A percentile compares a stretch with the other conserved stretches of the same genome.
Evolutionary conservation across 2,113 vertebrate species (phyloP).

Genomic region (Pygoscelis antarcticus): DNA sequence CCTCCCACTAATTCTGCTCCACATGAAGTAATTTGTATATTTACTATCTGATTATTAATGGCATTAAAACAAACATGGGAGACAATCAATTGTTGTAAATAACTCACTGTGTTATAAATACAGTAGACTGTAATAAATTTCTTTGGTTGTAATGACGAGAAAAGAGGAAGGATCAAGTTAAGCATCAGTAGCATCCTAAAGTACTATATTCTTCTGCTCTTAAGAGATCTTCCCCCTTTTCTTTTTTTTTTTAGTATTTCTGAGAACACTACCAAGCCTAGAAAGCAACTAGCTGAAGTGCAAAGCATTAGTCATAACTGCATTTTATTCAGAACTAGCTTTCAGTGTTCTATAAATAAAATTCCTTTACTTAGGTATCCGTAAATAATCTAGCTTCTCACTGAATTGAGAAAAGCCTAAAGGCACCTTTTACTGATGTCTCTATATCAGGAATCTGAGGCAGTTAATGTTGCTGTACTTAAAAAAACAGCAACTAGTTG

Average conservation of each 20-base stretch:
- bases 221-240: background rate
- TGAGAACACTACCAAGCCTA: background rate
- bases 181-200: background rate
- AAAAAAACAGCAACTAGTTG: background rate
- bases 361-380: background rate
- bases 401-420: background rate
- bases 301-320: background rate
- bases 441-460: background rate
- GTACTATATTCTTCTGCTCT: background rate
- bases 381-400: conserved; percentile 16
- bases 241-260: background rate
- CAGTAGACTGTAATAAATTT: background rate
- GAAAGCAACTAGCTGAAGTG: conserved; percentile 1
- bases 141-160: background rate
- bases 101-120: background rate
- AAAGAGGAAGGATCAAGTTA: background rate
- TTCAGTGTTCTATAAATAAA: background rate
- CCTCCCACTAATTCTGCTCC: background rate
- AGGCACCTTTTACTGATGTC: background rate
- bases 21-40: background rate
- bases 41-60: background rate
- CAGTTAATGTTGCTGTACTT: background rate
- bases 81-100: background rate
- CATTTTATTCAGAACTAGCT: conserved; percentile 26
- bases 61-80: background rate